These are phyloP conservation scores for Callionymus lyra DNA, from an alignment of 2,113 vertebrate species.

Conservation along the genomic window DNA sequence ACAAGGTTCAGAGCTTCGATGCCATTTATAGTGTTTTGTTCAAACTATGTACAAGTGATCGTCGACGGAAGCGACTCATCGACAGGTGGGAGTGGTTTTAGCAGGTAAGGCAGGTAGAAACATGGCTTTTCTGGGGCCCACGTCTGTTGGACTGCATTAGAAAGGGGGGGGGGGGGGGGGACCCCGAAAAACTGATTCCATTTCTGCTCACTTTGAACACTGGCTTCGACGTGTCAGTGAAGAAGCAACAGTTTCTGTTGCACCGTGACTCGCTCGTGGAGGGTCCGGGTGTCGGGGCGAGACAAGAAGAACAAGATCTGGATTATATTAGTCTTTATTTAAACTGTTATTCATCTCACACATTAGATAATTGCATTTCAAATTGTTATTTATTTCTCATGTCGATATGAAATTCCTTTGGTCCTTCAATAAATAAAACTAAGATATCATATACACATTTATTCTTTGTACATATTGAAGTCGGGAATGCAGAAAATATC, in stretches of 20 bases:
- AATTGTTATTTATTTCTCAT: constrained; percentile 71
- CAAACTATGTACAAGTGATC: constrained; percentile 93
- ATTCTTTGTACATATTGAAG: constrained; percentile 75
- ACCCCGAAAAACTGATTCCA: constrained; percentile 25
- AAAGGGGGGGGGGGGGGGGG: constrained; percentile 40
- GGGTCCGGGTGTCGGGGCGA: constrained; percentile 35
- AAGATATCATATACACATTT: constrained; percentile 84
- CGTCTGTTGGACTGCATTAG: constrained; percentile 49
- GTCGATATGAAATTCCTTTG: constrained; percentile 89
- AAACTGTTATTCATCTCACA: constrained; percentile 72
- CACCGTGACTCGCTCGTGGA: constrained; percentile 1
- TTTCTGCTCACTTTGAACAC: constrained; percentile 35
- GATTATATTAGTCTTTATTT: constrained; percentile 80
- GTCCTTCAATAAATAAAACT: constrained; percentile 83
- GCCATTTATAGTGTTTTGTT: constrained; percentile 89
- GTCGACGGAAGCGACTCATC: constrained; percentile 81
- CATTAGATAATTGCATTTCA: constrained; percentile 73
- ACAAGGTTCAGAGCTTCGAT: constrained; percentile 84
- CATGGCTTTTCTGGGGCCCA: constrained; percentile 69
- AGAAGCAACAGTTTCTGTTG: too few relatives aligned
- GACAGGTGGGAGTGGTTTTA: constrained; percentile 79
- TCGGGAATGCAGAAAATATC: constrained; percentile 54
- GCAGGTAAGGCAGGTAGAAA: constrained; percentile 90
- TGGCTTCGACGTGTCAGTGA: too few relatives aligned
- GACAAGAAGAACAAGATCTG: constrained; percentile 69